These are phyloP conservation scores for Acropora tenuis DNA, from an alignment of 64 coral and sea anemone genomes.

Conservation along the genomic window DNA sequence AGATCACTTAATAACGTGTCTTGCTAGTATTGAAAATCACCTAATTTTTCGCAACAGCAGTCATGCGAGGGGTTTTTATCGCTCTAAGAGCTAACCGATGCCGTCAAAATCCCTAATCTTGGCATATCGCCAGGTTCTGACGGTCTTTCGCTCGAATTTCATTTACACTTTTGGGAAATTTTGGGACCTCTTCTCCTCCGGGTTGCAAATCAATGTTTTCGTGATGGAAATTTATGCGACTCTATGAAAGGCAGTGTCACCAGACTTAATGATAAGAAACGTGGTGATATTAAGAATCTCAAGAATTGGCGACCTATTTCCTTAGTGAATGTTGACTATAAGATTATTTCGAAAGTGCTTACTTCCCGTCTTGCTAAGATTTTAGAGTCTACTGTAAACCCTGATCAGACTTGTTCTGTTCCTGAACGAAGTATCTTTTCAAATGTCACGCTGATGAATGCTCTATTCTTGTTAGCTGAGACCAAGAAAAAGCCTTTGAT, in stretches of 20 bases:
- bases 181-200: no score
- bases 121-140: no score
- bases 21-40: no score
- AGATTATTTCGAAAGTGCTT: slow-evolving; percentile 1
- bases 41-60: no score
- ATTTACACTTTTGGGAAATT: no score
- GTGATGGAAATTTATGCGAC: no score
- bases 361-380: background rate
- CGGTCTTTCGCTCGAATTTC: no score
- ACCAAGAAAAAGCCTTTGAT: slow-evolving; percentile 45
- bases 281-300: background rate
- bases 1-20: no score
- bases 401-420: background rate
- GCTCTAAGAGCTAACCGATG: no score
- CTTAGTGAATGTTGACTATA: slow-evolving; percentile 20
- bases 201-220: no score
- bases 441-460: background rate
- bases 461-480: background rate
- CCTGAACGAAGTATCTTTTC: background rate
- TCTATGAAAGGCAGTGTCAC: background rate
- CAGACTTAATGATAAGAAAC: background rate
- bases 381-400: background rate
- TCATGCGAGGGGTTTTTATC: no score
- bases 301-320: slow-evolving; percentile 42
- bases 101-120: no score